phyloP scores from a whole-genome alignment of 1,140 invertebrate species.

The Apis cerana region DNA sequence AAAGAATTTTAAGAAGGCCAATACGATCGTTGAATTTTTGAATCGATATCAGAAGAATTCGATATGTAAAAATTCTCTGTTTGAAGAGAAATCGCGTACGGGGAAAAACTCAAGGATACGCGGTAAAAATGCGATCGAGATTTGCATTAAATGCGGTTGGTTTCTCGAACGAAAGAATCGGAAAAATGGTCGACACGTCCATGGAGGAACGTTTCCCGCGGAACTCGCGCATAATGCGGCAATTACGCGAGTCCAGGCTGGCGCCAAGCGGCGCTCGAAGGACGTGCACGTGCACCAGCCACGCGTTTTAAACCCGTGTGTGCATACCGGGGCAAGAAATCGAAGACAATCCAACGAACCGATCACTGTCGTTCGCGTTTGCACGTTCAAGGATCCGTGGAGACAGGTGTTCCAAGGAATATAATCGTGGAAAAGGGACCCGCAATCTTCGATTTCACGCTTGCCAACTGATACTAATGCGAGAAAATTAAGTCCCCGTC shows the following conservation, averaged over 20 bases:
- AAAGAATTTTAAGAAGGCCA: too few species aligned
- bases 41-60: too few species aligned
- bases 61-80: too few species aligned
- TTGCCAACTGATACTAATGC: neutral
- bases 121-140: constrained; percentile 23
- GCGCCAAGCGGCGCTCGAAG: constrained; percentile 59
- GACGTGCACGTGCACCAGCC: constrained; percentile 36
- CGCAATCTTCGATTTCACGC: constrained; percentile 7
- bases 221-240: constrained; percentile 49
- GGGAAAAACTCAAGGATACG: neutral
- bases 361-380: neutral
- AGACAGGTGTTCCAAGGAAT: neutral
- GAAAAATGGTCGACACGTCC: constrained; percentile 33
- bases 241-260: constrained; percentile 52
- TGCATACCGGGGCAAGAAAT: constrained; percentile 37
- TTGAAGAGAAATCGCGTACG: too few species aligned
- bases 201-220: constrained; percentile 18
- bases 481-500: neutral
- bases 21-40: too few species aligned
- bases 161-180: constrained; percentile 30
- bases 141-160: constrained; percentile 19
- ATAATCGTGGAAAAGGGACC: constrained; percentile 3
- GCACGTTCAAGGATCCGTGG: neutral
- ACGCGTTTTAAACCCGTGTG: constrained; percentile 11
- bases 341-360: constrained; percentile 13